Evolutionary conservation across 2,113 vertebrate species (phyloP).

Genomic region (Onychostoma macrolepis): DNA sequence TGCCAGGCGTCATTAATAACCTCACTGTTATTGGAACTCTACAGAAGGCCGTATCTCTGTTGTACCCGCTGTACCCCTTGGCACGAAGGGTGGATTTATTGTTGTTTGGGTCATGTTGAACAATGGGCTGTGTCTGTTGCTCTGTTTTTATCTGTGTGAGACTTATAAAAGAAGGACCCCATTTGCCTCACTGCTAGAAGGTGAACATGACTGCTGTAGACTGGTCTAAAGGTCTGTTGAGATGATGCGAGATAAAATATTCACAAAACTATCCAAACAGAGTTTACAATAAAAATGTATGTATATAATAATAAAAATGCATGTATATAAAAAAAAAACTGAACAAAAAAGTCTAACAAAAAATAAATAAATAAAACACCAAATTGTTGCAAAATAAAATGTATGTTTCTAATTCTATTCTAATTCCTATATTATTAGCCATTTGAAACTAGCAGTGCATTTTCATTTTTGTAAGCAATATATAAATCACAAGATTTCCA

Average conservation of each 20-base stretch:
- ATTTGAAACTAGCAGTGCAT: background rate
- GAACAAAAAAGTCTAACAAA: no score
- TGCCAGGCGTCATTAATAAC: conserved; percentile 55
- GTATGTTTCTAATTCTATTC: no score
- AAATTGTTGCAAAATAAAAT: no score
- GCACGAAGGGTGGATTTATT: conserved; percentile 49
- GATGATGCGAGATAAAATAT: background rate
- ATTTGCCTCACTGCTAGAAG: conserved; percentile 14
- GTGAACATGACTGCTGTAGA: background rate
- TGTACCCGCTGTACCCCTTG: conserved; percentile 44
- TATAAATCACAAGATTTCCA: no score
- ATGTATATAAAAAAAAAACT: no score
- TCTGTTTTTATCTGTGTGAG: conserved; percentile 40
- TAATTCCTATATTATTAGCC: background rate
- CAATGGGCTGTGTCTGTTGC: conserved; percentile 50
- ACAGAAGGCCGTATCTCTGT: conserved; percentile 25
- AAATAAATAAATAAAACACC: no score
- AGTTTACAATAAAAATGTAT: background rate
- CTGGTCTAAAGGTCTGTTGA: background rate
- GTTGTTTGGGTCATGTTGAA: conserved; percentile 54
- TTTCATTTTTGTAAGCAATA: background rate
- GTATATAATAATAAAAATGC: no score
- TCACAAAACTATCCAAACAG: background rate
- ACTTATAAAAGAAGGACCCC: conserved; percentile 10
- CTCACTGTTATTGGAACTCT: conserved; percentile 44